Evolutionary conservation across 2,888 invertebrate species (phyloP).

Genomic region (Caenorhabditis sp.): DNA sequence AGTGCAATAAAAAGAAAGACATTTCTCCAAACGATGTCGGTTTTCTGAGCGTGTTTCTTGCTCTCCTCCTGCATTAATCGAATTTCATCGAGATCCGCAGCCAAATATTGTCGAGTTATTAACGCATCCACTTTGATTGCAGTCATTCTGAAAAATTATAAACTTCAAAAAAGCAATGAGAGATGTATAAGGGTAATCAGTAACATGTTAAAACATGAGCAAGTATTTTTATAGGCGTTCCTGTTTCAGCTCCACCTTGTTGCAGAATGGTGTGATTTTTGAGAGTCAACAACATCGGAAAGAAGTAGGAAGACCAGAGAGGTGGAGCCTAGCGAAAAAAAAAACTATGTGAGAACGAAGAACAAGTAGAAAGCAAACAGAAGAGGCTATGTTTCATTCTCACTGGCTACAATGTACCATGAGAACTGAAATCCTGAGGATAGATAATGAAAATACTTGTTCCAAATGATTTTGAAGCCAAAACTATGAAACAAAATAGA

Average conservation of each 20-base stretch:
- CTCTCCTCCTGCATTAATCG: slow-evolving; percentile 69
- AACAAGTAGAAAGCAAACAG: neutral
- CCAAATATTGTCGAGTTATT: slow-evolving; percentile 68
- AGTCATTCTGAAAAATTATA: slow-evolving; percentile 13
- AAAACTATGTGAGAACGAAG: neutral
- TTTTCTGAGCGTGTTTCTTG: slow-evolving; percentile 64
- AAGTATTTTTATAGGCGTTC: neutral
- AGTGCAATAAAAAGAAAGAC: slow-evolving; percentile 77
- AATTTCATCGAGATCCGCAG: slow-evolving; percentile 78
- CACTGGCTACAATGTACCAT: slow-evolving; percentile 8
- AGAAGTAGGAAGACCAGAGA: neutral
- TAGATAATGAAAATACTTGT: too few species aligned
- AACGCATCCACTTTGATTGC: slow-evolving; percentile 51
- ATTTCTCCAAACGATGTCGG: slow-evolving; percentile 81
- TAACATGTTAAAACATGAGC: neutral
- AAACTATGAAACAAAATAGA: too few species aligned
- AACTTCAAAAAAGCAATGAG: neutral
- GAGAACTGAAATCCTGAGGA: too few species aligned
- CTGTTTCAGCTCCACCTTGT: slow-evolving; percentile 11
- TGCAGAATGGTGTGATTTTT: slow-evolving; percentile 16
- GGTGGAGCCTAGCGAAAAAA: neutral
- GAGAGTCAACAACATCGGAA: neutral
- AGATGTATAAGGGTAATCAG: neutral
- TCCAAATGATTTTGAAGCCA: too few species aligned
- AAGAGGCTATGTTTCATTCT: too few species aligned